Evolutionary conservation across 2,797 vertebrate species (phyloP), one percentile per base, ranked within the genome.

Genomic region (Cynopterus sphinx): DNA sequence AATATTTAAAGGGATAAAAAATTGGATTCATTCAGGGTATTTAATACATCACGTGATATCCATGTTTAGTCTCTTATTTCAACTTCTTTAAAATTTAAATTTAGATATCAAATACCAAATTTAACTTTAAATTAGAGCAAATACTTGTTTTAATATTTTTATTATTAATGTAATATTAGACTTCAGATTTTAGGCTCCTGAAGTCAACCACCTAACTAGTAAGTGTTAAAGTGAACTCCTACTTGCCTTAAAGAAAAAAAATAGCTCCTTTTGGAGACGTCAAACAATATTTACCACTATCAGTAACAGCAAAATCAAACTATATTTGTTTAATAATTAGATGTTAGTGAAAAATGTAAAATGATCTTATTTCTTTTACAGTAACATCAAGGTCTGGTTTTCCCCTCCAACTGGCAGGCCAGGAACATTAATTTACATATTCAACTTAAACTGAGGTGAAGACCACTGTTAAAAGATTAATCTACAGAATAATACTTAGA

Each of bases 31-130:
- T 49, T 95, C 68, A 87, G 31, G 31, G 22, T 67, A n/a, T 78
- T 93, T 19, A 83, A 2, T 77, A 84, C 6, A 92, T 53, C 55
- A 93, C 53, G 13, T 82, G 46, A 81, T 61, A 89, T 49, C 21
- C 8, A 57, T 15, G 36, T 39, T 68, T 75, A 82, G 28, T 70
- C 19, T 74, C 59, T 74, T 84, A 85, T n/a, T 73, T 39, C 33
- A 89, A 93, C 31, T 70, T 90, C 4, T 49, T 73, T 78, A 51
- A 92, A 88, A 85, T 92, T 90, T 43, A 91, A 93, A 70, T 89
- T 33, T 88, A 78, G 88, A 73, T 9, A 87, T 73, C 51, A 94
- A 96, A 55, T 53, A 81, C 3, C 65, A 41, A 88, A 86, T 81
- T 91, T 75, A 41, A 89, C 22, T 59, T 31, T 43, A 90, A 94